Evolutionary conservation across 2,888 invertebrate species (phyloP), one percentile per base, ranked within the genome.

Genomic region (Ophion costatus): DNA sequence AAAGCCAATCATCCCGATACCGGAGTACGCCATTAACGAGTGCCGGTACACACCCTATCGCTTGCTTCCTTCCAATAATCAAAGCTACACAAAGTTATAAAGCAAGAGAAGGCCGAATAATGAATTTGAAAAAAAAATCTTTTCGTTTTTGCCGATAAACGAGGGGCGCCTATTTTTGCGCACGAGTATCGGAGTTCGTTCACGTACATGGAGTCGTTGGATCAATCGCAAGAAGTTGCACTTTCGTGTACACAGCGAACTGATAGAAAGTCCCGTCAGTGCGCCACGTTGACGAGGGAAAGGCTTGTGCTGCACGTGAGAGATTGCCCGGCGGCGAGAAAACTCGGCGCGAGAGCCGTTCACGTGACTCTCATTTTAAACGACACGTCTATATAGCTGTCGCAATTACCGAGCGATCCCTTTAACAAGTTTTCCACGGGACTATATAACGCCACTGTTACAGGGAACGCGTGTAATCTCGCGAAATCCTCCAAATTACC

Each of bases 201-300:
- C 42, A 38, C 59, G 42, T 24, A 42, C 51, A 51, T 24, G 29
- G 45, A 29, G 22, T 59, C 33, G 42, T 63, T 51, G 14, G 17
- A 51, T 70, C 2, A 45, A 22, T 33, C 20, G 24, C 24, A 69
- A 61, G 56, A 77, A 20, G 45, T 69, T 61, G 61, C 11, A 70
- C 61, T 70, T 78, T 78, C 51, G 17, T 51, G 51, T 51, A 51
- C 59, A 51, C 20, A 70, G 61, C 9, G 22, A n/a, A 29, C 45
- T 29, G 51, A 63, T 84, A 84, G 84, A 84, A 84, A 84, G 84
- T 84, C 67, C 78, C 57, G 80, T 61, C 51, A 22, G 59, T 4
- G 69, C 51, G 20, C 11, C 29, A 33, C 20, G 78, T 73, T 84
- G 73, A 69, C 77, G 77, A 56, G 77, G 57, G 67, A 84, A 84